phyloP scores from a whole-genome alignment of 2,888 invertebrate genomes.

The Apodemia zela region DNA sequence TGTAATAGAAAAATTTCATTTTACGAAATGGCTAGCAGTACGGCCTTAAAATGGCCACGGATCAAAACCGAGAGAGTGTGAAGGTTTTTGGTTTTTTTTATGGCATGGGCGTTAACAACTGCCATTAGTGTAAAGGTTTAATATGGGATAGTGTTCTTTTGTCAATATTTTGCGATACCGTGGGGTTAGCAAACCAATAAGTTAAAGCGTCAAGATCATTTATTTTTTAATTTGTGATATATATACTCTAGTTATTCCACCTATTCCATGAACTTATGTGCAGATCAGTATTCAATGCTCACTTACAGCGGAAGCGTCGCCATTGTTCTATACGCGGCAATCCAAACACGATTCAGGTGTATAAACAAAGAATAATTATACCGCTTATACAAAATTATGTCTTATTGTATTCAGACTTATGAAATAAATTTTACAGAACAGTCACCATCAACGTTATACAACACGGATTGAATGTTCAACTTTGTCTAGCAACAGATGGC shows the following conservation, averaged over 20 bases:
- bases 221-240: not conserved
- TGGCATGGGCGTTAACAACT: too few species aligned
- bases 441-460: not conserved
- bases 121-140: too few species aligned
- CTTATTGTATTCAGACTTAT: not conserved
- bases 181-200: too few species aligned
- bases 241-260: not conserved
- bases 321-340: constrained; percentile 30
- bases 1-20: too few species aligned
- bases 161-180: too few species aligned
- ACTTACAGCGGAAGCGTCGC: constrained; percentile 21
- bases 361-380: constrained; percentile 10
- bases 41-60: too few species aligned
- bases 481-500: not conserved
- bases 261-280: not conserved
- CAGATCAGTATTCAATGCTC: not conserved
- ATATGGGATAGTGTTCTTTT: too few species aligned
- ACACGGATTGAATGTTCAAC: not conserved
- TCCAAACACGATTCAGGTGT: constrained; percentile 21
- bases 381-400: constrained; percentile 8
- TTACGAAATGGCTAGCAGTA: too few species aligned
- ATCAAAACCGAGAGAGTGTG: too few species aligned
- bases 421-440: not conserved
- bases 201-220: not conserved
- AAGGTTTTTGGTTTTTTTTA: too few species aligned